Percentiles rank a stretch among this genome's conserved stretches.
These are phyloP conservation scores for Mirza zaza DNA, from an alignment of 2,113 vertebrate genomes.

Conservation along the genomic window DNA sequence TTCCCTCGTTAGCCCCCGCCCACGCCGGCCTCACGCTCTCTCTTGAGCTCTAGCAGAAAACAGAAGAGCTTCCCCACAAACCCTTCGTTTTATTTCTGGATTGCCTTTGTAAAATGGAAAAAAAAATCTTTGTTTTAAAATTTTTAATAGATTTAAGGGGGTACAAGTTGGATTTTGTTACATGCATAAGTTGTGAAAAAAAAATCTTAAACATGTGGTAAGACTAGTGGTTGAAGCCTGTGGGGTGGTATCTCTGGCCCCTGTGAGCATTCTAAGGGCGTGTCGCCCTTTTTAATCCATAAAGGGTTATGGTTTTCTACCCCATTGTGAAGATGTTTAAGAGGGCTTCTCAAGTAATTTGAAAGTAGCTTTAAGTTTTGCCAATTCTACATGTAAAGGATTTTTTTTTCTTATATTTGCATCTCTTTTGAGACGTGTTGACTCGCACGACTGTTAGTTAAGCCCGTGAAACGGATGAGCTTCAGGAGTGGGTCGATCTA, in stretches of 20 bases:
- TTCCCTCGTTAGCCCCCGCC: too few relatives aligned
- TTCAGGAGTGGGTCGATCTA: fast-evolving
- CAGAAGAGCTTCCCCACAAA: neutral
- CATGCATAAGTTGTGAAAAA: too few relatives aligned
- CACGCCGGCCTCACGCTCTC: neutral
- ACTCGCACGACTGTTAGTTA: neutral
- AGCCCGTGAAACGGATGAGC: neutral
- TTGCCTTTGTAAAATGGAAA: neutral
- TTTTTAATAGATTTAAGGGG: too few relatives aligned
- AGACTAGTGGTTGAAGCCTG: neutral
- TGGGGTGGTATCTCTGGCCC: fast-evolving
- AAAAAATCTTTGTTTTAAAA: too few relatives aligned
- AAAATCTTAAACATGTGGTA: too few relatives aligned
- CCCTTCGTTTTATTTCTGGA: neutral
- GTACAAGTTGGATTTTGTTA: too few relatives aligned
- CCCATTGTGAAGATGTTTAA: too few relatives aligned
- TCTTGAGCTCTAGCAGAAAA: neutral
- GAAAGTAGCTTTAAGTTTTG: neutral
- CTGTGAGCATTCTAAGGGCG: fast-evolving
- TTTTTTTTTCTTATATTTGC: neutral
- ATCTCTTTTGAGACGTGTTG: neutral
- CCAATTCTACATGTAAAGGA: fast-evolving
- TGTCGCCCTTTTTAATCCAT: neutral
- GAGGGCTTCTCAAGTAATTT: neutral
- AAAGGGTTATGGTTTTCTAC: neutral